These are phyloP conservation scores for Epistrophe grossulariae DNA, from an alignment of 2,888 invertebrate genomes.

Conservation along the genomic window DNA sequence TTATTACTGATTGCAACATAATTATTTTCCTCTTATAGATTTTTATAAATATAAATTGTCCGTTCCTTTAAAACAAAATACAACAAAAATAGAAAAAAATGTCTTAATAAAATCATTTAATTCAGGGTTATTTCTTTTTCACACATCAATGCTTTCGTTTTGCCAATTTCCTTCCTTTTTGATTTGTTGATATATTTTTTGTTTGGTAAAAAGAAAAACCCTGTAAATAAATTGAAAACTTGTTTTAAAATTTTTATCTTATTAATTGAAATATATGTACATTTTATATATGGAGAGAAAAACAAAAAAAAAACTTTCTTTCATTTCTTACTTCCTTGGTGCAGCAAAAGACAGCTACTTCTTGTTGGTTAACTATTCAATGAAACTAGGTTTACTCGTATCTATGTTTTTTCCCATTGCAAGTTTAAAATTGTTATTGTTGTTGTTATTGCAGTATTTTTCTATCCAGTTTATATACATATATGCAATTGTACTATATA, in stretches of 20 bases:
- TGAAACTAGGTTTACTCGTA: slow-evolving; percentile 61
- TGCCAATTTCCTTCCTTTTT: slow-evolving; percentile 23
- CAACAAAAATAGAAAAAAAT: not conserved
- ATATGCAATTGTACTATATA: not conserved
- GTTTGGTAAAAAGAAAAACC: not conserved
- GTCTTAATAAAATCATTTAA: slow-evolving; percentile 2
- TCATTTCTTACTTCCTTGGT: slow-evolving; percentile 72
- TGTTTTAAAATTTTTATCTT: slow-evolving; percentile 50
- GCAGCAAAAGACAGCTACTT: slow-evolving; percentile 36
- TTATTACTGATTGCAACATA: too few species aligned
- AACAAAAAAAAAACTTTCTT: slow-evolving; percentile 57
- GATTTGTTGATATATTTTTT: not conserved
- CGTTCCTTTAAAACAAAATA: not conserved
- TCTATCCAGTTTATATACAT: not conserved
- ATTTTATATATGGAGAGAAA: not conserved
- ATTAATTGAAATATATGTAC: slow-evolving; percentile 45
- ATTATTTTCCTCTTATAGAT: not conserved
- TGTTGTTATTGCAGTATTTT: not conserved
- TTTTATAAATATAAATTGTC: not conserved
- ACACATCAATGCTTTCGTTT: slow-evolving; percentile 27
- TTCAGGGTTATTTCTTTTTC: slow-evolving; percentile 15
- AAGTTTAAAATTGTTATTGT: slow-evolving; percentile 41
- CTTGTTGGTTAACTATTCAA: slow-evolving; percentile 45
- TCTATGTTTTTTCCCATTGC: slow-evolving; percentile 25
- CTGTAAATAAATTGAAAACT: slow-evolving; percentile 46